Evolutionary conservation across 2,113 vertebrate genomes (phyloP), one percentile per base, ranked within the genome.

Genomic region (Myotis davidii): DNA sequence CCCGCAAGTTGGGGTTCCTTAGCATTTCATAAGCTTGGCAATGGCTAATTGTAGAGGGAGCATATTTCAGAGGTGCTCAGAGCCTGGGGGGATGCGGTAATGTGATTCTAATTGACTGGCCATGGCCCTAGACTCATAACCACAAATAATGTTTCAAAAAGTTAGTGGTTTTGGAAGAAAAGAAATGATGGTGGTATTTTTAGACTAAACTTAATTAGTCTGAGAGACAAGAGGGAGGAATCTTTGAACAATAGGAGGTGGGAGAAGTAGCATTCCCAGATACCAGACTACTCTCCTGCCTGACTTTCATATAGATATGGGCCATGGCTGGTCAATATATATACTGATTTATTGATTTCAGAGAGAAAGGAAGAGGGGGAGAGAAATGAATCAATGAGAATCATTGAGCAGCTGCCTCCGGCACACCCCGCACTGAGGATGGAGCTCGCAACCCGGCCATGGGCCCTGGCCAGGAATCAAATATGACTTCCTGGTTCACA

Each of bases 111-210:
- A 64, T 32, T 59, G 64, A 79, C n/a, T 18, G 67, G 59, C 81
- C 42, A 78, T 2, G 11, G 54, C 64, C n/a, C 45, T 50, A 73
- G 32, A 70, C 25, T 54, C 25, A 48, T 10, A 88, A 86, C 56
- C 61, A 88, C 42, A 85, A 69, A 81, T 20, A 29, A n/a, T 6
- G 29, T 45, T 76, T 37, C 54, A 45, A 83, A 90, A 85, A 88
- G 56, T 82, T 48, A 39, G n/a, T 32, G 21, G 32, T 12, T 61
- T 69, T 39, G 18, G 21, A 73, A 95, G 79, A 32, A 95, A 74
- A 92, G 17, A 69, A 20, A 85, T 2, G 20, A 89, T 39, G 8
- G 18, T 81, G 72, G 20, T 37, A 72, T n/a, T 90, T 91, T 91
- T 56, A 78, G 87, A 90, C 17, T 48, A 89, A 72, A 87, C 4